Evolutionary conservation across 2,888 invertebrate genomes (phyloP).

Genomic region (Reticulitermes lucifugus): DNA sequence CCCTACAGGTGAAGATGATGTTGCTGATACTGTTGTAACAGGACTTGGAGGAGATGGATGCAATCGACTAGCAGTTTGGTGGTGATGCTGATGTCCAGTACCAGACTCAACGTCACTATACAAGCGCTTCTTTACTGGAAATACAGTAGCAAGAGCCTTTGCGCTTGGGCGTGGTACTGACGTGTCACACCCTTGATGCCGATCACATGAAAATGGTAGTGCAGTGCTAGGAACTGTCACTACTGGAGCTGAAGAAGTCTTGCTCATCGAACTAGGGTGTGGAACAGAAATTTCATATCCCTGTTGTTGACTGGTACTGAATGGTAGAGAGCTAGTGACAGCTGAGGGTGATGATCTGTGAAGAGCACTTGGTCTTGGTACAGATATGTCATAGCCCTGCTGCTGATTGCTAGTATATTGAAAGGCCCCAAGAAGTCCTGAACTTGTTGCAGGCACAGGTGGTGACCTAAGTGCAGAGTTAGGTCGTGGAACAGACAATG

Average conservation of each 20-base stretch:
- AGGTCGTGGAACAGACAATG: constrained; percentile 6
- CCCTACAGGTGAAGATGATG: neutral
- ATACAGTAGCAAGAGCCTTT: constrained; percentile 63
- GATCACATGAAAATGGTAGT: neutral
- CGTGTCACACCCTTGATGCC: neutral
- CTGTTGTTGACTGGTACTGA: neutral
- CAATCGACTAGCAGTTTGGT: neutral
- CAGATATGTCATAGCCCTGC: constrained; percentile 10
- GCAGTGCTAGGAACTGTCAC: constrained; percentile 13
- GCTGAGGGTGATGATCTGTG: constrained; percentile 15
- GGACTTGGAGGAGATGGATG: constrained; percentile 34
- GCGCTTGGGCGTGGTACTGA: constrained; percentile 12
- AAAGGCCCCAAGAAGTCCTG: constrained; percentile 10
- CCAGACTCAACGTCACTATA: constrained; percentile 65
- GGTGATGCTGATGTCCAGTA: neutral
- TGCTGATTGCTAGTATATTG: constrained; percentile 22
- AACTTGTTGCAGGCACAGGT: constrained; percentile 14
- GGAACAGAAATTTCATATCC: constrained; percentile 19
- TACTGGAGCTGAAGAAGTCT: neutral
- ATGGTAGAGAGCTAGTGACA: constrained; percentile 9
- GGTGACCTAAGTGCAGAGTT: neutral
- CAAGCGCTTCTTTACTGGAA: constrained; percentile 74
- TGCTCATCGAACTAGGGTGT: neutral
- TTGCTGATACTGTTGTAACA: neutral
- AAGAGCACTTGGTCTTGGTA: constrained; percentile 29